A percentile compares a stretch with the other conserved stretches of the same genome.
These are phyloP conservation scores for Tragelaphus buxtoni DNA, from an alignment of 2,113 vertebrate species.

Conservation along the genomic window DNA sequence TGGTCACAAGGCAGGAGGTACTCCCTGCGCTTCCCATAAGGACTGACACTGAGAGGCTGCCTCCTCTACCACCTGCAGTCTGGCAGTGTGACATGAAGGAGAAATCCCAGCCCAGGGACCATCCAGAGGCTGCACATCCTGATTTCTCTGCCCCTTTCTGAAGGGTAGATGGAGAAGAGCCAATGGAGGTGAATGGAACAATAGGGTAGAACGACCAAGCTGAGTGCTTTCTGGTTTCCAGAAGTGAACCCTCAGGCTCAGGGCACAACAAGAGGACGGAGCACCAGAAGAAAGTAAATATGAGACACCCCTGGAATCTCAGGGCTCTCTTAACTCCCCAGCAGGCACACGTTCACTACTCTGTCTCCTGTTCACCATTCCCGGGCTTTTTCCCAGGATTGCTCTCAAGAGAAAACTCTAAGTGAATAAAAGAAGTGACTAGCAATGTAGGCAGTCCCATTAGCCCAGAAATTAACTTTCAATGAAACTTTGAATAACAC, in stretches of 20 bases:
- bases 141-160: neutral
- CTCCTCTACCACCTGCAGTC: neutral
- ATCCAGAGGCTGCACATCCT: too few relatives aligned
- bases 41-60: neutral
- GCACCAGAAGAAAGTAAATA: neutral
- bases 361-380: neutral
- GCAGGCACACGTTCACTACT: neutral
- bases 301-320: neutral
- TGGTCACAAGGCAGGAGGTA: neutral
- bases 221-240: neutral
- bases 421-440: neutral
- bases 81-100: neutral
- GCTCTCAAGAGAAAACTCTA: neutral
- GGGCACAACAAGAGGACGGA: accelerated
- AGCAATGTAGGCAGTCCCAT: neutral
- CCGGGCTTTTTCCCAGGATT: neutral
- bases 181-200: neutral
- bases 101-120: neutral
- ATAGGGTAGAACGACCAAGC: neutral
- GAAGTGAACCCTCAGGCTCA: neutral
- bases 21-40: neutral
- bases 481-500: neutral
- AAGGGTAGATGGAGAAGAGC: neutral
- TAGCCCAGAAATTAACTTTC: neutral
- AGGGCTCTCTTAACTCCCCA: neutral